These are phyloP conservation scores for Nannoperca australis DNA, from an alignment of 2,797 vertebrate species.

Conservation along the genomic window DNA sequence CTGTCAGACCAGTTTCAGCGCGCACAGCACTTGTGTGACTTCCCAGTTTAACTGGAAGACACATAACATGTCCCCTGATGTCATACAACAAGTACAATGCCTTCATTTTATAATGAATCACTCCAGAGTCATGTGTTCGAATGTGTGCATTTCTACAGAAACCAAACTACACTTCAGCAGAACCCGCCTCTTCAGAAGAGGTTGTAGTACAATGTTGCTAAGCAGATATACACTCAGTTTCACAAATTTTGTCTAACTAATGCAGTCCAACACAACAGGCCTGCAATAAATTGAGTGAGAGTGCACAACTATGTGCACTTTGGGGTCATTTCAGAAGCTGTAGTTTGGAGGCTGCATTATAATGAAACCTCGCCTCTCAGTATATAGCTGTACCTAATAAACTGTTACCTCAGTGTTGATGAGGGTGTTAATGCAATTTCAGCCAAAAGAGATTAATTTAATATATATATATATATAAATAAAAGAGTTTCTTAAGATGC, in stretches of 20 bases:
- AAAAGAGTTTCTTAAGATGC: no score
- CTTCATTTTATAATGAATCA: constrained; percentile 51
- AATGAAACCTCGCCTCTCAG: background rate
- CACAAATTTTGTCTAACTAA: background rate
- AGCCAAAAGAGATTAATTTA: background rate
- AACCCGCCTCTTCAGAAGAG: background rate
- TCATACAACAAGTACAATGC: constrained; percentile 13
- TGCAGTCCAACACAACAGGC: background rate
- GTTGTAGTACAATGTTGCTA: background rate
- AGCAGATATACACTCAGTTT: background rate
- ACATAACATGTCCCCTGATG: background rate
- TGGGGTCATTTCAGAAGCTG: background rate
- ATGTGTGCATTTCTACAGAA: constrained; percentile 19
- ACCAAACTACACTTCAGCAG: background rate
- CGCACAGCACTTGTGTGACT: background rate
- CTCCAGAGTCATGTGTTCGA: background rate
- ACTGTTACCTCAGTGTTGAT: background rate
- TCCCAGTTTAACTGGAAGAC: constrained; percentile 29
- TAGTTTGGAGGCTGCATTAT: no score
- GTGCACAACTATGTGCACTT: background rate
- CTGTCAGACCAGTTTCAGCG: constrained; percentile 37
- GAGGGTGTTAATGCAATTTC: no score
- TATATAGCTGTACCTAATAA: no score
- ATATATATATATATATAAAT: no score
- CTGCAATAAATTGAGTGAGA: background rate